These are phyloP conservation scores for Thera obeliscata DNA, from an alignment of 2,888 invertebrate genomes.

Conservation along the genomic window DNA sequence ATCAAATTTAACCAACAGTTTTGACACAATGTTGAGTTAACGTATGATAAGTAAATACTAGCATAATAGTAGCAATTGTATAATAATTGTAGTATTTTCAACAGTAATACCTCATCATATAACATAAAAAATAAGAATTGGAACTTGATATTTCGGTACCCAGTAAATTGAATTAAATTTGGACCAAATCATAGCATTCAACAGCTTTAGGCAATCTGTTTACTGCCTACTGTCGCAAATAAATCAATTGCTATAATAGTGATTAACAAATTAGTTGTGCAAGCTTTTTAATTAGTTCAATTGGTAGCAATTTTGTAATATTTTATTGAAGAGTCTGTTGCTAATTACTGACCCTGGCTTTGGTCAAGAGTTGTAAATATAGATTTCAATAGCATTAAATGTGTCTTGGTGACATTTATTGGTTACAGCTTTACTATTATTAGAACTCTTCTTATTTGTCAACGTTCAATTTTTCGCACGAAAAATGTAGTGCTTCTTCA, in stretches of 20 bases:
- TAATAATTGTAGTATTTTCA: no score
- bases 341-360: slow-evolving; percentile 9
- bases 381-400: neutral
- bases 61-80: neutral
- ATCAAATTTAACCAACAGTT: slow-evolving; percentile 72
- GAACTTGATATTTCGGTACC: slow-evolving; percentile 18
- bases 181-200: slow-evolving; percentile 35
- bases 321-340: slow-evolving; percentile 42
- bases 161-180: slow-evolving; percentile 39
- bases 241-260: slow-evolving; percentile 41
- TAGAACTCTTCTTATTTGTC: no score
- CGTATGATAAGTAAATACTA: slow-evolving; percentile 15
- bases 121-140: neutral
- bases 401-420: no score
- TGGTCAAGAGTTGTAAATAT: slow-evolving; percentile 1
- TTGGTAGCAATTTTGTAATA: slow-evolving; percentile 49
- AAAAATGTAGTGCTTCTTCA: no score
- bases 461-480: no score
- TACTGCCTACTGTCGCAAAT: slow-evolving; percentile 39
- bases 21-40: slow-evolving; percentile 63
- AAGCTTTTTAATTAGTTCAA: slow-evolving; percentile 46
- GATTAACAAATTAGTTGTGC: slow-evolving; percentile 44
- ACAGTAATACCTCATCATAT: neutral
- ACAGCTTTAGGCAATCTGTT: slow-evolving; percentile 40
- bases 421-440: no score